Evolutionary conservation across 1,140 invertebrate genomes (phyloP), one percentile per base, ranked within the genome.

Genomic region (Ctenoplectra terminalis): DNA sequence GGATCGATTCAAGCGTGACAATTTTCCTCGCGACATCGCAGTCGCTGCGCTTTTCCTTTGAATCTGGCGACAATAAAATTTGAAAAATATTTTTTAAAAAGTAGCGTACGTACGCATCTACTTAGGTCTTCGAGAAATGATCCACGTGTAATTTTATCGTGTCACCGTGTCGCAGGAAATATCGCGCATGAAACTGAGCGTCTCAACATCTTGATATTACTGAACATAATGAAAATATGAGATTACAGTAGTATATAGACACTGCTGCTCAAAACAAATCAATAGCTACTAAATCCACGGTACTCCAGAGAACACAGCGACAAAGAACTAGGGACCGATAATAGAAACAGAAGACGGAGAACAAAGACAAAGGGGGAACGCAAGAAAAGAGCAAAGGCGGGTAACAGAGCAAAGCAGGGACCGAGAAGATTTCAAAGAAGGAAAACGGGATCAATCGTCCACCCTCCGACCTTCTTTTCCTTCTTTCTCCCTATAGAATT

Each of bases 391-490:
- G 43, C 23, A 40, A 40, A 43, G 46, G 72, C 23, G 43, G 29
- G 20, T 29, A 15, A 9, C 8, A 11, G 29, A n/a, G 23, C 60
- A 40, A 63, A n/a, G 31, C 61, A 64, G 11, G 0, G 56, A 29
- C 40, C 26, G 31, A 52, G 61, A 80, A 63, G 37, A 63, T 63
- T 64, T 37, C 6, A 54, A 52, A 40, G 58, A 64, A 72, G 17
- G n/a, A 34, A 9, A 69, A 1, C 31, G 1, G 8, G 48, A 34
- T 23, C 17, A 40, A 7, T 43, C 46, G 31, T 37, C 37, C 1
- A 46, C 2, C 5, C 43, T 31, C 31, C 20, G 7, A 0, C 8
- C 20, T n/a, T 23, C 34, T 13, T 8, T 0, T 3, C 8, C 5
- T 67, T 37, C 9, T 17, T 50, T 11, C 2, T n/a, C 2, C 23